phyloP scores from a whole-genome alignment of 2,797 vertebrate genomes.

The Macroramphosus scolopax region DNA sequence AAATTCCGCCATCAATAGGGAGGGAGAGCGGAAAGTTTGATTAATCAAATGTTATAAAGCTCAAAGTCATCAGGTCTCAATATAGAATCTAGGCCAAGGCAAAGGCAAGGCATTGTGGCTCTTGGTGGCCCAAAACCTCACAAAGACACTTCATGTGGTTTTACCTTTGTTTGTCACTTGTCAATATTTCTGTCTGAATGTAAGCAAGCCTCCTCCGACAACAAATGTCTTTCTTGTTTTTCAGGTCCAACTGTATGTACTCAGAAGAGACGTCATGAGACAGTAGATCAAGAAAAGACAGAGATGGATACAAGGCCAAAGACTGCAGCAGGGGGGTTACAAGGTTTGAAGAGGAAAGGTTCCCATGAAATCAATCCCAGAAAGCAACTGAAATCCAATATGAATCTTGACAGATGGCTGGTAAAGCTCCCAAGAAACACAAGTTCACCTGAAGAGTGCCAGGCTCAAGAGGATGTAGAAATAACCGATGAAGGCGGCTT shows the following conservation, averaged over 20 bases:
- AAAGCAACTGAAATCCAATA: slow-evolving; percentile 35
- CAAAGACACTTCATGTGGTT: too few species aligned
- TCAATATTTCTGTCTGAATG: background rate
- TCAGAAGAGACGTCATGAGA: slow-evolving; percentile 15
- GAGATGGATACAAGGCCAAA: slow-evolving; percentile 46
- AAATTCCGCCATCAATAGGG: too few species aligned
- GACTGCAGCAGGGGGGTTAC: slow-evolving; percentile 22
- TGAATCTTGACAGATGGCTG: slow-evolving; percentile 60
- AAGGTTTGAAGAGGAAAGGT: slow-evolving; percentile 43
- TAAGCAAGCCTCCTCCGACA: background rate
- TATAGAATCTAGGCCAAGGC: too few species aligned
- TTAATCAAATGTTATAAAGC: too few species aligned
- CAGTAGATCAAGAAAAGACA: slow-evolving; percentile 12
- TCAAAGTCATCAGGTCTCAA: too few species aligned
- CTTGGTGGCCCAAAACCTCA: too few species aligned
- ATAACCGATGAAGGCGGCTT: slow-evolving; percentile 20
- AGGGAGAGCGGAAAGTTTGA: too few species aligned
- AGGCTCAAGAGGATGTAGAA: slow-evolving; percentile 37
- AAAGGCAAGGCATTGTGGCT: too few species aligned
- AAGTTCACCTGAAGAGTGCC: slow-evolving; percentile 13
- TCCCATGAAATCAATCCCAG: slow-evolving; percentile 13
- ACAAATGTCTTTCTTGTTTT: background rate
- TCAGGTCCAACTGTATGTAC: slow-evolving; percentile 14
- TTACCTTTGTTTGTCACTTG: too few species aligned
- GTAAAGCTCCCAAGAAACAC: slow-evolving; percentile 31